Evolutionary conservation across 2,797 vertebrate genomes (phyloP).

Genomic region (Paguma larvata): DNA sequence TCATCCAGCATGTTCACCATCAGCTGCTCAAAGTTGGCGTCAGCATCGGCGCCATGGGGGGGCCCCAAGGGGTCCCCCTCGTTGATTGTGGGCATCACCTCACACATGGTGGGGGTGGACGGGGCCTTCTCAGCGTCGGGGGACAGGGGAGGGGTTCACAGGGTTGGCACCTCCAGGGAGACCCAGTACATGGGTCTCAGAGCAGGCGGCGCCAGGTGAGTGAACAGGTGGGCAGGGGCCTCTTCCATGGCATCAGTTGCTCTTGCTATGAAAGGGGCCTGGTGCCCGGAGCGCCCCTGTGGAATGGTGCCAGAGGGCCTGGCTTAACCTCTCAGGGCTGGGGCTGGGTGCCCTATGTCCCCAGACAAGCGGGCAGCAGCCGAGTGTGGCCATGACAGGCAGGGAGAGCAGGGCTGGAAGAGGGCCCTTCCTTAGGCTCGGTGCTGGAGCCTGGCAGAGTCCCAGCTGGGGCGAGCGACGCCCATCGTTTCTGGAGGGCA

Average conservation of each 20-base stretch:
- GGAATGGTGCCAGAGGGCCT: slow-evolving; percentile 50
- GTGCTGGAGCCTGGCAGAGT: slow-evolving; percentile 50
- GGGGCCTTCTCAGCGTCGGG: slow-evolving; percentile 60
- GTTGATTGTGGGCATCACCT: slow-evolving; percentile 99
- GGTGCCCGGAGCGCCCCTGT: slow-evolving; percentile 33
- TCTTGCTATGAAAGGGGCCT: slow-evolving; percentile 52
- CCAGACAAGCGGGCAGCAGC: slow-evolving; percentile 62
- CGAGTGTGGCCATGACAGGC: slow-evolving; percentile 74
- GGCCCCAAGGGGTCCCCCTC: slow-evolving; percentile 96
- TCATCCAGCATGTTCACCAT: slow-evolving; percentile 99
- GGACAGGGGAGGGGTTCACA: slow-evolving; percentile 48
- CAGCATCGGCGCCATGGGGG: slow-evolving; percentile 93
- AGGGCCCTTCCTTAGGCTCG: slow-evolving; percentile 53
- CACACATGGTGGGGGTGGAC: slow-evolving; percentile 94
- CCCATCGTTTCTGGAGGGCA: slow-evolving; percentile 66
- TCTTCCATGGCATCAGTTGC: slow-evolving; percentile 74
- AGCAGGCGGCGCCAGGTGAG: slow-evolving; percentile 50
- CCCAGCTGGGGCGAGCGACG: slow-evolving; percentile 60
- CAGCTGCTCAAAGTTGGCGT: slow-evolving; percentile 98
- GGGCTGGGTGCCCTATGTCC: slow-evolving; percentile 62
- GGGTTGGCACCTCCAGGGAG: slow-evolving; percentile 36
- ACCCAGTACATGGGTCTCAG: slow-evolving; percentile 45
- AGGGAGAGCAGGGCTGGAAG: background rate
- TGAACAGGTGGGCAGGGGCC: background rate
- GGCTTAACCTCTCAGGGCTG: slow-evolving; percentile 59